Conservation (phyloP, 1,140 invertebrate species). For the Centruroides vittatus region DNA sequence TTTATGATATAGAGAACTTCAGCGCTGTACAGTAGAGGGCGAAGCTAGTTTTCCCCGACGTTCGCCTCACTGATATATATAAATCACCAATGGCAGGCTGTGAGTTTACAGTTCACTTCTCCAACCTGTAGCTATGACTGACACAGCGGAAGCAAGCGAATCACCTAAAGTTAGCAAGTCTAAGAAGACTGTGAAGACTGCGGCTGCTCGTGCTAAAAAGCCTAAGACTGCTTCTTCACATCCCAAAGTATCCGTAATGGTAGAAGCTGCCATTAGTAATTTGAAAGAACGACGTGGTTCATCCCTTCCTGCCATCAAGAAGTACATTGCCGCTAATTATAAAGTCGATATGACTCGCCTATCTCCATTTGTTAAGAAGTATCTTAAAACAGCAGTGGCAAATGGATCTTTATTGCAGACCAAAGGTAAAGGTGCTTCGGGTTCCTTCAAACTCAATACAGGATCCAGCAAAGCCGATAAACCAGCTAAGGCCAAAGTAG, state of each 20-base stretch:
- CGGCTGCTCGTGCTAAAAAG: constrained; percentile 1
- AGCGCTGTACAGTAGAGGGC: no score
- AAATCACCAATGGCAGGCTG: no score
- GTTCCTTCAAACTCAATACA: constrained; percentile 31
- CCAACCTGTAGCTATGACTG: no score
- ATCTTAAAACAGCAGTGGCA: constrained; percentile 38
- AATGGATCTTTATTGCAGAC: constrained; percentile 39
- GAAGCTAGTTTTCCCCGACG: no score
- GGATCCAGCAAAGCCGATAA: constrained; percentile 28
- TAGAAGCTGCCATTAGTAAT: constrained; percentile 13
- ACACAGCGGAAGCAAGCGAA: no score
- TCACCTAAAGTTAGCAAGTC: no score
- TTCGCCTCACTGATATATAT: no score
- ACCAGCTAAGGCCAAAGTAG: constrained; percentile 16
- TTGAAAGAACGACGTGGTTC: constrained; percentile 40
- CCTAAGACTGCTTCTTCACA: constrained; percentile 16
- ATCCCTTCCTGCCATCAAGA: constrained; percentile 44
- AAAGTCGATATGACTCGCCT: constrained; percentile 39
- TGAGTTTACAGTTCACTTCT: no score
- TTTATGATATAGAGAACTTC: no score
- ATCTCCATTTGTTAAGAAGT: constrained; percentile 42
- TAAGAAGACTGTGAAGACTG: constrained; percentile 5
- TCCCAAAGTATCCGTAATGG: constrained; percentile 19
- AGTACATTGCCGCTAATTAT: constrained; percentile 42
- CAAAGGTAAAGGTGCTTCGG: constrained; percentile 43